A percentile compares a stretch with the other conserved stretches of the same genome.
Evolutionary conservation across 2,888 invertebrate species (phyloP).

Genomic region (Melanotus villosus): DNA sequence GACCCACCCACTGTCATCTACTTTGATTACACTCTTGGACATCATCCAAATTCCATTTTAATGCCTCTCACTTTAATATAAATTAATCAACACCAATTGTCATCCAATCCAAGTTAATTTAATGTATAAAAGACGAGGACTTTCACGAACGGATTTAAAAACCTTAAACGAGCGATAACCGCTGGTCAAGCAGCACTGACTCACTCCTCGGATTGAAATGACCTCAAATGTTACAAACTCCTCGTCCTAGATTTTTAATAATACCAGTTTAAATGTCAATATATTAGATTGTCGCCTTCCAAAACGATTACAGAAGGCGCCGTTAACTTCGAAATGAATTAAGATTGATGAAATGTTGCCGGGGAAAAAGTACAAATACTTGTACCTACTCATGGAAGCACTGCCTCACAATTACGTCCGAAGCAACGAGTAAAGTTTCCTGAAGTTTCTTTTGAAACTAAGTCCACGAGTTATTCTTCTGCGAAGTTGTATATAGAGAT

Average conservation of each 20-base stretch:
- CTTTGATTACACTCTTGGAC: not conserved
- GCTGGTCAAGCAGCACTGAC: conserved; percentile 2
- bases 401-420: conserved; percentile 8
- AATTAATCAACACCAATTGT: conserved; percentile 14
- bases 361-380: conserved; percentile 5
- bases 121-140: not conserved
- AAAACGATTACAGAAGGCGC: conserved; percentile 17
- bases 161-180: too few species aligned
- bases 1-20: too few species aligned
- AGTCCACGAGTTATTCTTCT: conserved; percentile 4
- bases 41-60: not conserved
- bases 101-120: not conserved
- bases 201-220: not conserved
- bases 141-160: too few species aligned
- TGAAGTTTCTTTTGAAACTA: not conserved
- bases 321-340: conserved; percentile 26
- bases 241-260: conserved; percentile 20
- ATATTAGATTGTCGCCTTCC: not conserved
- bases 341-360: conserved; percentile 21
- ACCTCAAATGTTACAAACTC: conserved; percentile 4
- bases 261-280: conserved; percentile 8
- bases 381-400: not conserved
- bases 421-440: not conserved
- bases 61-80: not conserved
- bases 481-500: not conserved